Conservation (phyloP, 2,797 vertebrate species). For the Phataginus tricuspis region DNA sequence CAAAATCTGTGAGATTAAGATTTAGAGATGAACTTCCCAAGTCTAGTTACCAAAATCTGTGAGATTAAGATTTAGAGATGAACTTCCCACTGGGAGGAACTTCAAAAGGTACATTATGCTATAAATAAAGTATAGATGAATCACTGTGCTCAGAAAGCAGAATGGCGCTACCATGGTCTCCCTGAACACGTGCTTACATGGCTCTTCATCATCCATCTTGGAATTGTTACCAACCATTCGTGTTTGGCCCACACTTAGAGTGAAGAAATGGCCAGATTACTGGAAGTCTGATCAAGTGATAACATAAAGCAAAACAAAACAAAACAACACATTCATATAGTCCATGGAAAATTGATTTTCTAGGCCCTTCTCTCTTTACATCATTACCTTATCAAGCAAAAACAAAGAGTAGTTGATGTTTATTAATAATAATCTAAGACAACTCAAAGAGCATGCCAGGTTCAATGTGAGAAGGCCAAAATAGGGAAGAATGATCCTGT, state of each 20-base stretch:
- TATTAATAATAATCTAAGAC: background rate
- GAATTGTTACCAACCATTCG: background rate
- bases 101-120: background rate
- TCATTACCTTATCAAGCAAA: background rate
- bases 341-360: background rate
- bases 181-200: background rate
- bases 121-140: background rate
- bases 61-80: background rate
- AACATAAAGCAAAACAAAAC: background rate
- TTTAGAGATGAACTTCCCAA: background rate
- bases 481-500: background rate
- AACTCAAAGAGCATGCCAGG: background rate
- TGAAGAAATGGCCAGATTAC: background rate
- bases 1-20: background rate
- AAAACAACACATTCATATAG: background rate
- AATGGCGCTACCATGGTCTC: rapidly evolving
- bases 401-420: background rate
- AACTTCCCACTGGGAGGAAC: background rate
- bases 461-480: background rate
- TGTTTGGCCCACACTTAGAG: background rate
- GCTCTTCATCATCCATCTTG: background rate
- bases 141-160: background rate
- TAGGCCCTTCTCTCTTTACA: background rate
- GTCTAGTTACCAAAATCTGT: background rate
- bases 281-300: background rate